These are phyloP conservation scores for Dipodomys ordii DNA, from an alignment of 2,113 vertebrate genomes.

Conservation along the genomic window DNA sequence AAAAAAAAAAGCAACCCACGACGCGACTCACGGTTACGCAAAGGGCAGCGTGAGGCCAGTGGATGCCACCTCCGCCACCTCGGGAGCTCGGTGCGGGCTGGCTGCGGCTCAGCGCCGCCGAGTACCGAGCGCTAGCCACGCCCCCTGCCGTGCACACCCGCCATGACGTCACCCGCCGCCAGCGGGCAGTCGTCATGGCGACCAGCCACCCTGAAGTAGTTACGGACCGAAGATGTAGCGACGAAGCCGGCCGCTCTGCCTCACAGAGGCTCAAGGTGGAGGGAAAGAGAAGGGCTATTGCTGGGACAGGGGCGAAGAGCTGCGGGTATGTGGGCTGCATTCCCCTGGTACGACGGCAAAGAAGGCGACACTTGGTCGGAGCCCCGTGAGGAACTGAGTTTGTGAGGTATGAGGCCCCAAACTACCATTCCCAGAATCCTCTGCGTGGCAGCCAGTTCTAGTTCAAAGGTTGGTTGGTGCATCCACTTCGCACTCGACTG, in stretches of 20 bases:
- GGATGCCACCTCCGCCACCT: background rate
- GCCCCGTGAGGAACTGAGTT: background rate
- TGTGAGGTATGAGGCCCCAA: background rate
- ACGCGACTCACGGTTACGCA: background rate
- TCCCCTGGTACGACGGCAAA: too few species aligned
- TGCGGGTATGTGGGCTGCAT: background rate
- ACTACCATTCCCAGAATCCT: conserved; percentile 7
- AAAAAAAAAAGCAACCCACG: background rate
- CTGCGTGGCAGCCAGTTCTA: background rate
- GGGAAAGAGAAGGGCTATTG: background rate
- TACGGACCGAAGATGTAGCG: too few species aligned
- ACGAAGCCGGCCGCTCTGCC: background rate
- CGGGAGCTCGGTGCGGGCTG: too few species aligned
- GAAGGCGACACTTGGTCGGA: background rate
- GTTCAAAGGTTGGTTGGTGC: too few species aligned
- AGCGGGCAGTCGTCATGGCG: background rate
- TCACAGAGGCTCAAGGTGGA: background rate
- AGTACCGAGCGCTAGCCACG: background rate
- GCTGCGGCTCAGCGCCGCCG: too few species aligned
- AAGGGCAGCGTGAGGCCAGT: background rate
- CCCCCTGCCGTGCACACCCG: accelerated
- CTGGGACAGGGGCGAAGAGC: background rate
- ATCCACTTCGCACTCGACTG: accelerated
- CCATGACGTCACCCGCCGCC: background rate
- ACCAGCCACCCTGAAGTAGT: background rate